phyloP scores from a whole-genome alignment of 2,888 invertebrate genomes.

The Myathropa florea region DNA sequence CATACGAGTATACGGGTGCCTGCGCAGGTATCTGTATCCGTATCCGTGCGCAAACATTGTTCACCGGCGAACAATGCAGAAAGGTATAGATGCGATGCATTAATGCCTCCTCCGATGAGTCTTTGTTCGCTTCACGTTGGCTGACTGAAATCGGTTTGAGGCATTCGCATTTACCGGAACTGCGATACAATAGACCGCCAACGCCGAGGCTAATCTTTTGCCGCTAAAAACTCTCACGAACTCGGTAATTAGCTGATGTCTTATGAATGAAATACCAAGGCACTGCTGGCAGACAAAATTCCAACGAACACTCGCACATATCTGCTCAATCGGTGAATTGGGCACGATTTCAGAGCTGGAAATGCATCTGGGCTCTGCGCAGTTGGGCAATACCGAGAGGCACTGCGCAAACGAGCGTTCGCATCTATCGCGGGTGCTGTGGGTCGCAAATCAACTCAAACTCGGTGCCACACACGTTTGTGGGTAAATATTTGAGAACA shows the following conservation, averaged over 20 bases:
- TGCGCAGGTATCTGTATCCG: slow-evolving; percentile 2
- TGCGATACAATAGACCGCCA: slow-evolving; percentile 39
- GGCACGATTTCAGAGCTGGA: slow-evolving; percentile 45
- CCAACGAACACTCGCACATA: slow-evolving; percentile 20
- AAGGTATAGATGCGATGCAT: slow-evolving; percentile 38
- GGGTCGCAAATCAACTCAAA: neutral
- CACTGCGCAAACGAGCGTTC: slow-evolving; percentile 17
- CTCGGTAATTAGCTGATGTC: slow-evolving; percentile 50
- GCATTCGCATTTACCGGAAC: slow-evolving; percentile 54
- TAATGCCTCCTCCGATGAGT: slow-evolving; percentile 22
- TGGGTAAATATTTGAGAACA: slow-evolving; percentile 37
- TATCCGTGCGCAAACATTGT: slow-evolving; percentile 2
- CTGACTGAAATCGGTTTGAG: slow-evolving; percentile 19
- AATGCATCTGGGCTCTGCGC: slow-evolving; percentile 1
- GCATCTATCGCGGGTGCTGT: no score
- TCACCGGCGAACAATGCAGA: slow-evolving; percentile 41
- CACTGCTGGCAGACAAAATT: slow-evolving; percentile 18
- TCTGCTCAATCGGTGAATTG: slow-evolving; percentile 38
- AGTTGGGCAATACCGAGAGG: slow-evolving; percentile 25
- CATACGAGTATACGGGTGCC: slow-evolving; percentile 32
- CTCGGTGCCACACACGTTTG: neutral
- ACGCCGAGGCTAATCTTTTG: slow-evolving; percentile 46
- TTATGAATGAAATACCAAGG: slow-evolving; percentile 51
- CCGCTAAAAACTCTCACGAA: slow-evolving; percentile 60
- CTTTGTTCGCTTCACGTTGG: slow-evolving; percentile 30